Percentiles rank a stretch among this genome's conserved stretches.
Conservation (phyloP, 2,113 vertebrate genomes). For the Mustela nigripes region DNA sequence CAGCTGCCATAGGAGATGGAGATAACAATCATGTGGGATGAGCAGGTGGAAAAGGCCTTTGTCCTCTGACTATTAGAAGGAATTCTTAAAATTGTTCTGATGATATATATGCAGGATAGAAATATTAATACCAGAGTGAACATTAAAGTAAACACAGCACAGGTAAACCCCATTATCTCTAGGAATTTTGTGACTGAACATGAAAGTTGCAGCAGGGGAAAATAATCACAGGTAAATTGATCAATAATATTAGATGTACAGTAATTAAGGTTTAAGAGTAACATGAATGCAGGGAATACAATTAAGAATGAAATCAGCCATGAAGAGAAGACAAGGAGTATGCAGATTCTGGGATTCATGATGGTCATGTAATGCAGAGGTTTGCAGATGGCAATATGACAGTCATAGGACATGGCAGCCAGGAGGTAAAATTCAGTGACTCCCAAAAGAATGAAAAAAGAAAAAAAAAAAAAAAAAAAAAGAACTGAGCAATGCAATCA, state of each 20-base stretch:
- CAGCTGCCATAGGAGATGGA: slow-evolving; percentile 72
- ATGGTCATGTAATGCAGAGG: slow-evolving; percentile 66
- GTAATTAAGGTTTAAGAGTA: slow-evolving; percentile 19
- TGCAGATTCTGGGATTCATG: slow-evolving; percentile 65
- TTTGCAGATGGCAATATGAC: slow-evolving; percentile 69
- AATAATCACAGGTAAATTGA: slow-evolving; percentile 76
- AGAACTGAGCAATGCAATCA: slow-evolving; percentile 72
- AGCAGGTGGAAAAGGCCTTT: slow-evolving; percentile 76
- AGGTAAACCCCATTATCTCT: slow-evolving; percentile 32
- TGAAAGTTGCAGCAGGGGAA: slow-evolving; percentile 56
- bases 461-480: slow-evolving; percentile 51
- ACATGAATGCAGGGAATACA: slow-evolving; percentile 4
- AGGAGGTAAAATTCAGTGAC: slow-evolving; percentile 70
- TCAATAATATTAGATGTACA: slow-evolving; percentile 48
- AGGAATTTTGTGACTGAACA: slow-evolving; percentile 65
- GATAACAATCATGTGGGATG: slow-evolving; percentile 16
- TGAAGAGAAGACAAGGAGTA: background rate
- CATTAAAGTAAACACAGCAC: slow-evolving; percentile 67
- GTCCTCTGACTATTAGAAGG: slow-evolving; percentile 63
- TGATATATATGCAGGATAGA: slow-evolving; percentile 49
- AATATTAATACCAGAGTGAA: slow-evolving; percentile 59
- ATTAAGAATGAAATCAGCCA: slow-evolving; percentile 53
- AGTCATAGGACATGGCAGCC: slow-evolving; percentile 76
- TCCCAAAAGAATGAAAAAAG: slow-evolving; percentile 40
- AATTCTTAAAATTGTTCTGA: slow-evolving; percentile 65